These are phyloP conservation scores for Murina feae DNA, from an alignment of 2,113 vertebrate genomes.

Conservation along the genomic window DNA sequence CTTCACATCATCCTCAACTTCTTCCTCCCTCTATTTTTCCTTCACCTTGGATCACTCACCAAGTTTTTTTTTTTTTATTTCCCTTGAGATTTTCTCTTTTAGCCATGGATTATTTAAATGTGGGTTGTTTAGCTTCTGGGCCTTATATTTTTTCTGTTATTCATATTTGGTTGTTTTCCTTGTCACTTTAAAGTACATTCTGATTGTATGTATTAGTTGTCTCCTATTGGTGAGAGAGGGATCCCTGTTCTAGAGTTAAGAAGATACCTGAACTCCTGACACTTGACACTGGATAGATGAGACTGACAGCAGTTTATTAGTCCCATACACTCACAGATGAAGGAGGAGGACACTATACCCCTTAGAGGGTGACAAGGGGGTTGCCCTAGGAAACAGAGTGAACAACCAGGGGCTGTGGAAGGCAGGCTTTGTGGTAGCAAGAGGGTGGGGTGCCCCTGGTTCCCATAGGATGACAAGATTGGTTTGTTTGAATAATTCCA, in stretches of 20 bases:
- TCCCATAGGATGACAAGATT: neutral
- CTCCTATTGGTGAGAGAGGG: neutral
- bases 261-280: neutral
- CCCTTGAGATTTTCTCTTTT: neutral
- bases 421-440: neutral
- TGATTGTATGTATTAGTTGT: neutral
- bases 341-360: neutral
- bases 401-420: neutral
- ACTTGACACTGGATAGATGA: neutral
- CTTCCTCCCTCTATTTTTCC: neutral
- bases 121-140: neutral
- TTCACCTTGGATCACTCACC: neutral
- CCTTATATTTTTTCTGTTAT: neutral
- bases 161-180: neutral
- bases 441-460: neutral
- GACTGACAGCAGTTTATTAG: neutral
- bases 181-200: neutral
- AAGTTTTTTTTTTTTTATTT: neutral
- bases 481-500: neutral
- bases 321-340: neutral
- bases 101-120: neutral
- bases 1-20: neutral
- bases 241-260: neutral
- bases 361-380: too few relatives aligned
- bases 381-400: neutral